These are phyloP conservation scores for Pelmatolapia mariae DNA, from an alignment of 2,113 vertebrate genomes.

Conservation along the genomic window DNA sequence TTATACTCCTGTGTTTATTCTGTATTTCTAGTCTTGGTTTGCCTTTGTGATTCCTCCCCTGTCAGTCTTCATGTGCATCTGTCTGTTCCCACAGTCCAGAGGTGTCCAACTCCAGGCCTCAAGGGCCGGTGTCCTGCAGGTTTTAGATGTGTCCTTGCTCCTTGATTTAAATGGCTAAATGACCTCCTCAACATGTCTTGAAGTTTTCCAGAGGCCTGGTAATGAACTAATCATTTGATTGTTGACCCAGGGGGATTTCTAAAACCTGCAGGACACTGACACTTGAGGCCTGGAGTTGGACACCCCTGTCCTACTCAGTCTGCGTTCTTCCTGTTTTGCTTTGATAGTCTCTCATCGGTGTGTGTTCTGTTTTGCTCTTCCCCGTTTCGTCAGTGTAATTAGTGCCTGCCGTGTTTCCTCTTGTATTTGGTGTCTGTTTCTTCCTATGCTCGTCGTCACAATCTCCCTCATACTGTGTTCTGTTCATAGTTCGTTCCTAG, in stretches of 20 bases:
- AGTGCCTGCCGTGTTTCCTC: background rate
- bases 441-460: background rate
- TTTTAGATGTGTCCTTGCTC: background rate
- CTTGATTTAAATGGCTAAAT: background rate
- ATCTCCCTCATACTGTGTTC: background rate
- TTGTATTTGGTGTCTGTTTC: background rate
- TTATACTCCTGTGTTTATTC: background rate
- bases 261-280: background rate
- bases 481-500: accelerated
- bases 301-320: background rate
- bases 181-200: background rate
- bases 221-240: background rate
- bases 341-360: background rate
- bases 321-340: background rate
- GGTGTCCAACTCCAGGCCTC: background rate
- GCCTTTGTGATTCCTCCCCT: background rate
- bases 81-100: background rate
- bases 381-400: background rate
- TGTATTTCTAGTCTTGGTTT: background rate
- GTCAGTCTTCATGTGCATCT: background rate
- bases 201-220: background rate
- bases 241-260: background rate
- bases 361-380: background rate
- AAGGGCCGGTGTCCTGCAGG: background rate
- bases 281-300: background rate